phyloP scores from a whole-genome alignment of 2,888 invertebrate genomes.

The Copidosoma aretas region DNA sequence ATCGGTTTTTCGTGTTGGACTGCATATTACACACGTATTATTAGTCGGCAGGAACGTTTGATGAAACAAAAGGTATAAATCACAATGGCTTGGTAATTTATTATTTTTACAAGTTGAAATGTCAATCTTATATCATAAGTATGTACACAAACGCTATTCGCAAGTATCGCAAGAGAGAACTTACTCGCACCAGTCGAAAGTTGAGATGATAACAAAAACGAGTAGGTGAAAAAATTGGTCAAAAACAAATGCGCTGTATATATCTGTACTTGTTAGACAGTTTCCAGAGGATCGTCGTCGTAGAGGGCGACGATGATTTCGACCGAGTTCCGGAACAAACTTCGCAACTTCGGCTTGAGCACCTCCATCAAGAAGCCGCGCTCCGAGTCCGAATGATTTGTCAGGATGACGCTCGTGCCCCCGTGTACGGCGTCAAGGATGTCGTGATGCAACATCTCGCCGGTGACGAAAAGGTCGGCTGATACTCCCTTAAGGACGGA shows the following conservation, averaged over 20 bases:
- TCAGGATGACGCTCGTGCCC: slow-evolving; percentile 81
- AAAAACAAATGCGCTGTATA: too few species aligned
- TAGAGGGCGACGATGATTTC: slow-evolving; percentile 73
- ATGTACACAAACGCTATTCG: background rate
- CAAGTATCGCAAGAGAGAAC: background rate
- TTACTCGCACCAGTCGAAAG: background rate
- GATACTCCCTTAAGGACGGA: slow-evolving; percentile 74
- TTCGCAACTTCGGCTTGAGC: slow-evolving; percentile 65
- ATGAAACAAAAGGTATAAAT: too few species aligned
- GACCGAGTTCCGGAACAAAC: slow-evolving; percentile 64
- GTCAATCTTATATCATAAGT: too few species aligned
- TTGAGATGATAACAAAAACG: too few species aligned
- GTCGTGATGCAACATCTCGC: slow-evolving; percentile 96
- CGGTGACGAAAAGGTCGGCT: slow-evolving; percentile 86
- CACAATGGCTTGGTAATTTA: too few species aligned
- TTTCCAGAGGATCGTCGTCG: slow-evolving; percentile 81
- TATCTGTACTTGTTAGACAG: too few species aligned
- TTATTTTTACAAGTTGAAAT: too few species aligned
- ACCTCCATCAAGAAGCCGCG: slow-evolving; percentile 77
- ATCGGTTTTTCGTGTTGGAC: too few species aligned
- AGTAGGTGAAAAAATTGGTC: background rate
- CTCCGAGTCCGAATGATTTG: slow-evolving; percentile 94
- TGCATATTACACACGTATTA: too few species aligned
- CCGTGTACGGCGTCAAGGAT: slow-evolving; percentile 84
- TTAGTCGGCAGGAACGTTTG: too few species aligned